Base-by-base conservation (phyloP, 2,113 vertebrate species). In the Calidris pugnax region DNA sequence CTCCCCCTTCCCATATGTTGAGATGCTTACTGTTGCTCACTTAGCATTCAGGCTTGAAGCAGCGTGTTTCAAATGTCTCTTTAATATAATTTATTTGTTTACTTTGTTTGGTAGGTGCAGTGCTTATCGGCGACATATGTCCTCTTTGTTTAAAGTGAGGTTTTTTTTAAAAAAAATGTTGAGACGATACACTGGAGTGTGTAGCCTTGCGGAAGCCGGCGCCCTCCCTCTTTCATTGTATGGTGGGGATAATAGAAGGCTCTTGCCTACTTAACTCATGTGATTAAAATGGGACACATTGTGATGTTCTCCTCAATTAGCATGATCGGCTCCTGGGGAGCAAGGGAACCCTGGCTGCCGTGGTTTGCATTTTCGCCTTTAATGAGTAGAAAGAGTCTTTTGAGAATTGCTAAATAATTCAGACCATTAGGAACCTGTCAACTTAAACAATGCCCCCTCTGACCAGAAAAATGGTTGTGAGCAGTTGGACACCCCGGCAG, bases 401-500 rank as follows among this genome's bases (percentile, higher is more conserved):
- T 89, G 93, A 97, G 96, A 96, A 91, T 95, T 96, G 87, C 87
- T 97, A 82, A 95, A 94, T 97, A 97, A 97, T 95, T 97, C 95
- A 96, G 84, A 64, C 95, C 90, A 96, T 97, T 98, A 96, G 96
- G 93, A 95, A 97, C 77, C 91, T 97, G 96, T 96, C 97, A 97
- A 50, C 80, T 97, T 93, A 95, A 93, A 97, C 94, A 98, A 95
- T 97, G 69, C 69, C 81, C 82, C 68, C 77, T 89, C 92, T 90
- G 93, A 92, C 79, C 72, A 95, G 93, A 92, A 88, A 83, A 97
- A 97, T 93, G 91, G 53, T 89, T 90, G 77, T 60, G 94, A 96
- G 88, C 83, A 88, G 91, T 93, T 95, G 94, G 93, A 91, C 79
- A 81, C 77, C 41, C 51, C 74, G 93, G 95, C 97, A 97, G 97